phyloP scores from a whole-genome alignment of 1,140 invertebrate genomes.

The Scaptomyza pallida region DNA sequence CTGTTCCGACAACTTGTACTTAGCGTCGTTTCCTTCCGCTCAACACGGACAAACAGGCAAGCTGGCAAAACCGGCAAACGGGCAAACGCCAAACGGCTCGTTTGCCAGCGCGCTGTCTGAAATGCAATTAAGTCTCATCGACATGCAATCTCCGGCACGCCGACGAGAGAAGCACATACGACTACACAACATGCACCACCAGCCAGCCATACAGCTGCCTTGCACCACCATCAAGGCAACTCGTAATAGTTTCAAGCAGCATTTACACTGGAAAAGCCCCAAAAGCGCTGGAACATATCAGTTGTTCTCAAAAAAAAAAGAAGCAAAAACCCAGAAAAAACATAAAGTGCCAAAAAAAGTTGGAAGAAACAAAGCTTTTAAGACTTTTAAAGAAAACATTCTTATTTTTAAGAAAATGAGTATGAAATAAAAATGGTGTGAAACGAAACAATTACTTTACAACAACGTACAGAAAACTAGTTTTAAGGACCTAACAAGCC shows the following conservation, averaged over 20 bases:
- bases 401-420: not conserved
- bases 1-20: constrained; percentile 66
- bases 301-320: constrained; percentile 44
- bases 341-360: constrained; percentile 16
- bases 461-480: too few species aligned
- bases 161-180: constrained; percentile 45
- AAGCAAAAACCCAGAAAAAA: constrained; percentile 22
- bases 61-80: too few species aligned
- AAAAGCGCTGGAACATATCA: constrained; percentile 71
- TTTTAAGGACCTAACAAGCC: too few species aligned
- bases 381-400: not conserved
- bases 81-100: too few species aligned
- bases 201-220: constrained; percentile 5
- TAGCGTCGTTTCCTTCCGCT: constrained; percentile 71
- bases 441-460: too few species aligned
- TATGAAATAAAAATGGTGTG: too few species aligned
- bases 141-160: constrained; percentile 76
- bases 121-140: constrained; percentile 80
- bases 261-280: constrained; percentile 41
- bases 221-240: not conserved
- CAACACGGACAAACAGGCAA: constrained; percentile 51
- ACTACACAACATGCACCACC: constrained; percentile 45
- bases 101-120: constrained; percentile 75
- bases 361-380: not conserved
- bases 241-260: constrained; percentile 16